Evolutionary conservation across 2,888 invertebrate species (phyloP).

Genomic region (Andrena flavipes): DNA sequence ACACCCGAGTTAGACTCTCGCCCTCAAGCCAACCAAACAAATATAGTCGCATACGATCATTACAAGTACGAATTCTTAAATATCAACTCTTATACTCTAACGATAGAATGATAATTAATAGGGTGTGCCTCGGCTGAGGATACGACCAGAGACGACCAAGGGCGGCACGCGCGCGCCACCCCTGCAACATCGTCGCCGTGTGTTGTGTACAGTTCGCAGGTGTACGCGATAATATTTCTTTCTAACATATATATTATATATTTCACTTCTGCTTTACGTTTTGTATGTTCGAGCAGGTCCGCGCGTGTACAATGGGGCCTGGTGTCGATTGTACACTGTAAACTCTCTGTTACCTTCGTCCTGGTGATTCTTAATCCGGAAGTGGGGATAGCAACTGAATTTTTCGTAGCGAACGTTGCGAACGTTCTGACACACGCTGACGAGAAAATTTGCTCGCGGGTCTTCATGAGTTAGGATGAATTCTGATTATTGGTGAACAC

Average conservation of each 20-base stretch:
- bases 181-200: not conserved
- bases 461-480: not conserved
- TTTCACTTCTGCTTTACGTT: slow-evolving; percentile 6
- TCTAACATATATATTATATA: slow-evolving; percentile 39
- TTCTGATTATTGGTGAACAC: too few relatives aligned
- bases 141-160: slow-evolving; percentile 20
- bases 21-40: slow-evolving; percentile 85
- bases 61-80: slow-evolving; percentile 84
- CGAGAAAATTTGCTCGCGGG: not conserved
- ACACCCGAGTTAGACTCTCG: slow-evolving; percentile 85
- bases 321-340: slow-evolving; percentile 14
- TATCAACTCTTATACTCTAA: slow-evolving; percentile 84
- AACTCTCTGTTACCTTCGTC: not conserved
- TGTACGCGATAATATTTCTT: slow-evolving; percentile 37
- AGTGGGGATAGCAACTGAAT: not conserved
- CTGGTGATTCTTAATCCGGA: slow-evolving; percentile 2
- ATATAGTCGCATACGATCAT: slow-evolving; percentile 84
- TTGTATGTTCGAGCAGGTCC: slow-evolving; percentile 7
- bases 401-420: not conserved
- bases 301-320: not conserved
- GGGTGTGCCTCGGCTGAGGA: slow-evolving; percentile 62
- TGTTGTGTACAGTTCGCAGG: slow-evolving; percentile 20
- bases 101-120: slow-evolving; percentile 82
- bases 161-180: not conserved
- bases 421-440: not conserved